A percentile compares a stretch with the other conserved stretches of the same genome.
phyloP scores from a whole-genome alignment of 2,113 vertebrate species.

The Pluvialis apricaria region DNA sequence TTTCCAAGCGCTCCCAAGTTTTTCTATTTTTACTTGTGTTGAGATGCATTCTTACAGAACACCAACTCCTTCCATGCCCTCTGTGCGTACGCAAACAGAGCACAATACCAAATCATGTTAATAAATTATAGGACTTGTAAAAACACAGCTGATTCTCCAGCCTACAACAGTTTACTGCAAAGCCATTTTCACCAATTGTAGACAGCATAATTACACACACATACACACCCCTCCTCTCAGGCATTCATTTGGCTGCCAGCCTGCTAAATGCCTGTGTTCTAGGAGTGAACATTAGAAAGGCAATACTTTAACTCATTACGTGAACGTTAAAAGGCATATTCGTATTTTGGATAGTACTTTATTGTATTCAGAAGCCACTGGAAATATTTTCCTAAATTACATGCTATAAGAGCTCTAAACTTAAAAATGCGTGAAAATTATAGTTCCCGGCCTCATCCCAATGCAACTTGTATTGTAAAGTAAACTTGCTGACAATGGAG shows the following conservation, averaged over 20 bases:
- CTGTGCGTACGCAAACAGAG: background rate
- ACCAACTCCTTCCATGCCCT: background rate
- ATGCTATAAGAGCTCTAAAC: slow-evolving; percentile 7
- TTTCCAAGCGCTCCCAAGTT: background rate
- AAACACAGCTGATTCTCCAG: slow-evolving; percentile 47
- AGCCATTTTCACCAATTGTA: slow-evolving; percentile 49
- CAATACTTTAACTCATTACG: slow-evolving; percentile 40
- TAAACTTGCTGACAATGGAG: background rate
- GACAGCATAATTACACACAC: slow-evolving; percentile 54
- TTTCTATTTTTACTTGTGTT: background rate
- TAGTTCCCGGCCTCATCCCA: background rate
- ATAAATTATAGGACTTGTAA: slow-evolving; percentile 56
- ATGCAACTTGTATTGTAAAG: background rate
- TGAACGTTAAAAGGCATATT: slow-evolving; percentile 37
- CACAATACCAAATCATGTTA: slow-evolving; percentile 37
- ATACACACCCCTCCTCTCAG: background rate
- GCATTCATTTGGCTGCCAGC: slow-evolving; percentile 29
- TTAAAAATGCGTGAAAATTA: slow-evolving; percentile 20
- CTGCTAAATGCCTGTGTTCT: slow-evolving; percentile 15
- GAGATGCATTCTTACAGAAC: background rate
- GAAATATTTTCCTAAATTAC: slow-evolving; percentile 56
- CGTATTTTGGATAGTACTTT: slow-evolving; percentile 41
- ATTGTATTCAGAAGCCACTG: slow-evolving; percentile 30
- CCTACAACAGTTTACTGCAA: slow-evolving; percentile 36
- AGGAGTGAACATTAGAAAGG: slow-evolving; percentile 8